Base-by-base conservation (phyloP, 2,888 invertebrate genomes). In the Eumacrocentrus americanus region DNA sequence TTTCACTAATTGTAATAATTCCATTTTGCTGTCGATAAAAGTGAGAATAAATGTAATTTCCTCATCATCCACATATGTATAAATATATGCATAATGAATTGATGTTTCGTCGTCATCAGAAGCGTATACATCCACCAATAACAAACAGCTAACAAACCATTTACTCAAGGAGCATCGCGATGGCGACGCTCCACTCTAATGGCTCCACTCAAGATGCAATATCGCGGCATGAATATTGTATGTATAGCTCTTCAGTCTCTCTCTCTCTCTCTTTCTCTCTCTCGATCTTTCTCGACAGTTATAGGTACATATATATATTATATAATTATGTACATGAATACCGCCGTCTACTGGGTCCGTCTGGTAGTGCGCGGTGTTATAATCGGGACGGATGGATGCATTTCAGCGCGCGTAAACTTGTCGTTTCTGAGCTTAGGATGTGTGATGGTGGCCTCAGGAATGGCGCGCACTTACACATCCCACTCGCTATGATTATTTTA, bases 121-220 rank as follows among this genome's bases (percentile, higher is more conserved):
- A 42, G n/a, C n/a, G n/a, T 25, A 25, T 34, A 50, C 63, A 63
- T 59, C 60, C 38, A 58, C 53, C 52, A 52, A 52, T 59, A 55
- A 52, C 62, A 62, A 61, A 68, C 70, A 72, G 71, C 72, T 70
- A 71, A 72, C 70, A 70, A 70, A 70, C 70, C 65, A 64, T 66
- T 29, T 64, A 66, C 63, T 63, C 62, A 64, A 18, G 11, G 44
- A 54, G 18, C 42, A 68, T 66, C 69, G 58, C 70, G 67, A 68
- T 67, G 67, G 68, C 69, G 70, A 68, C 65, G 67, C 66, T 65
- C 46, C 60, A 60, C 69, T 68, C 74, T 76, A 77, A 78, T 77
- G 75, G 76, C 70, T 71, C 70, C 73, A 74, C 76, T 77, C 75
- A 73, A 76, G 75, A 75, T 74, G 76, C 76, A 76, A 77, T 78